phyloP scores from a whole-genome alignment of 2,797 vertebrate genomes.

The Helicolenus hilgendorfi region DNA sequence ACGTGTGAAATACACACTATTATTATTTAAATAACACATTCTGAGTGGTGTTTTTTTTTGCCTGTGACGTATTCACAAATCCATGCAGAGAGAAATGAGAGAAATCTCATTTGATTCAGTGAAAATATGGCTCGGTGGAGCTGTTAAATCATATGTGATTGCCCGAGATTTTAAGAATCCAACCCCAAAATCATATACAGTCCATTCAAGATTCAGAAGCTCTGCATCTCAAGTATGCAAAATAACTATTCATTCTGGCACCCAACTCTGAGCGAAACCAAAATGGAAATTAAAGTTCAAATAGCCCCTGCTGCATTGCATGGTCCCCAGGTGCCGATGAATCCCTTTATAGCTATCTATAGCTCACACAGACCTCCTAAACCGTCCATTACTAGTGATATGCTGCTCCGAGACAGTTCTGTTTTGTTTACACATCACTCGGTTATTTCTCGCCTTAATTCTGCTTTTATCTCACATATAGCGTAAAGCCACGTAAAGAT shows the following conservation, averaged over 20 bases:
- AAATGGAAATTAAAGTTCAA: conserved; percentile 45
- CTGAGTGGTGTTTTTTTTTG: background rate
- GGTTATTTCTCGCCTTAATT: background rate
- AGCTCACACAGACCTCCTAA: conserved; percentile 12
- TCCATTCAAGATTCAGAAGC: background rate
- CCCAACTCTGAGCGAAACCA: background rate
- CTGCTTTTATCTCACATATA: background rate
- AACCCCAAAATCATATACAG: background rate
- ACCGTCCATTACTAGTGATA: conserved; percentile 21
- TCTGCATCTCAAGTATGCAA: background rate
- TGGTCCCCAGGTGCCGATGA: conserved; percentile 34
- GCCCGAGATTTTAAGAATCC: background rate
- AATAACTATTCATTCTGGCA: conserved; percentile 3
- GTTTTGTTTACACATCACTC: background rate
- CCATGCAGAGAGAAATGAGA: background rate
- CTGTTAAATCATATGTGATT: background rate
- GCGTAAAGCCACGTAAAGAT: background rate
- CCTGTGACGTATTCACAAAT: background rate
- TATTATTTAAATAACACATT: background rate
- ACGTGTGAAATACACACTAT: background rate
- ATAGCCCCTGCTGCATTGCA: background rate
- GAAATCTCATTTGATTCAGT: background rate
- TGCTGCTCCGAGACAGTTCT: background rate
- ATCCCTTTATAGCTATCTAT: conserved; percentile 28
- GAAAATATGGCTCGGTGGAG: background rate